Percentiles rank a stretch among this genome's conserved stretches.
Evolutionary conservation across 2,888 invertebrate species (phyloP).

Genomic region (Allolobophora icterica): DNA sequence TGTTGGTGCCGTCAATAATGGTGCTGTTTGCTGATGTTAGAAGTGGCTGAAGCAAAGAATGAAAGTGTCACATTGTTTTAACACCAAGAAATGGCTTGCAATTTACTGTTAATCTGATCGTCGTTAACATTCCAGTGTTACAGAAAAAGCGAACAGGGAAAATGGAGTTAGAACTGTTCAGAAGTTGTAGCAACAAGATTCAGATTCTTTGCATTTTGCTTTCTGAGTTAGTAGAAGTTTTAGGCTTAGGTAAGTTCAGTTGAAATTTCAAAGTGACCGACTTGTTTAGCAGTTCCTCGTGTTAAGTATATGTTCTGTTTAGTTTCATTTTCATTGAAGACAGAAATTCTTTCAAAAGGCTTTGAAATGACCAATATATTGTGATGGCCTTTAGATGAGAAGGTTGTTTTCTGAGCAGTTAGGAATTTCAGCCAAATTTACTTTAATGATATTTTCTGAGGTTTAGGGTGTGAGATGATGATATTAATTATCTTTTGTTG

Average conservation of each 20-base stretch:
- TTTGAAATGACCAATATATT: background rate
- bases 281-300: background rate
- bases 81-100: background rate
- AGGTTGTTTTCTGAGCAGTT: background rate
- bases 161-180: background rate
- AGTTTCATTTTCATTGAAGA: background rate
- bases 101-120: background rate
- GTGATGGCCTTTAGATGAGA: background rate
- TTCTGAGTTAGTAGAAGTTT: conserved; percentile 3
- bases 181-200: background rate
- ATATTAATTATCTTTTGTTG: background rate
- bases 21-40: conserved; percentile 17
- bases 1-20: background rate
- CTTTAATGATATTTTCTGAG: background rate
- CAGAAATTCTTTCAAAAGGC: background rate
- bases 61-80: background rate
- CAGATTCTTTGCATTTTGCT: background rate
- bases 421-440: background rate
- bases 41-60: background rate
- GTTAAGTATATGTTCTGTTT: background rate
- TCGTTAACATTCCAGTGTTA: background rate
- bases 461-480: background rate
- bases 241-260: background rate
- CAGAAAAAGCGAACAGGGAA: background rate
- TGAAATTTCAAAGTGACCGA: background rate